phyloP scores from a whole-genome alignment of 2,113 vertebrate genomes.

The Eptesicus fuscus region DNA sequence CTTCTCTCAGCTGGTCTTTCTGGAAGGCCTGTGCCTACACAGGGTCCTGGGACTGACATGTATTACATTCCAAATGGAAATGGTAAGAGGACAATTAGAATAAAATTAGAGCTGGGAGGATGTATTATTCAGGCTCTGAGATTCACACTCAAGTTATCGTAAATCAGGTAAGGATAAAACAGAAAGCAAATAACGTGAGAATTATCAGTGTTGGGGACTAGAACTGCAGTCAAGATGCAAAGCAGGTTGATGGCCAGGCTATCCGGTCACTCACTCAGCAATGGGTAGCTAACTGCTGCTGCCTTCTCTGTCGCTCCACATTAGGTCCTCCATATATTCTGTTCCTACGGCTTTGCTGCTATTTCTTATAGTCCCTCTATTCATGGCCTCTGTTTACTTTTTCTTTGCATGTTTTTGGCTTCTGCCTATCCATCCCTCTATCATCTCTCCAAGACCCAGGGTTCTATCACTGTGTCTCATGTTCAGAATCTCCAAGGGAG shows the following conservation, averaged over 20 bases:
- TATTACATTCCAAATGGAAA: not conserved
- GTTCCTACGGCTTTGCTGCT: not conserved
- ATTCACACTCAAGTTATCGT: not conserved
- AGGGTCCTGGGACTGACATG: not conserved
- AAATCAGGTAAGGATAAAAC: not conserved
- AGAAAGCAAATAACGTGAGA: not conserved
- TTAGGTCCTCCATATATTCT: not conserved
- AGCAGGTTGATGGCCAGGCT: not conserved
- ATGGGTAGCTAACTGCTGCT: not conserved
- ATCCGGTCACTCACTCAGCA: not conserved
- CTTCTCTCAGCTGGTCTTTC: not conserved
- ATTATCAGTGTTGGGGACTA: not conserved
- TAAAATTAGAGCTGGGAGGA: not conserved
- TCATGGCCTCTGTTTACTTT: not conserved
- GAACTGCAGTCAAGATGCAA: not conserved
- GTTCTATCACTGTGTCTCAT: not conserved
- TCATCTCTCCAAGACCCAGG: not conserved
- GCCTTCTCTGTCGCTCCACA: not conserved
- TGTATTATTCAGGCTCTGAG: not conserved
- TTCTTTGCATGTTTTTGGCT: not conserved
- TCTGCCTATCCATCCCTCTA: not conserved
- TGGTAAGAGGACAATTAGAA: not conserved
- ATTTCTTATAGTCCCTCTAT: not conserved
- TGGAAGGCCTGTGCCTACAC: not conserved
- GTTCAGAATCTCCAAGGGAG: not conserved